A percentile compares a stretch with the other conserved stretches of the same genome.
These are phyloP conservation scores for Coptodon rendalli DNA, from an alignment of 2,113 vertebrate genomes.

Conservation along the genomic window DNA sequence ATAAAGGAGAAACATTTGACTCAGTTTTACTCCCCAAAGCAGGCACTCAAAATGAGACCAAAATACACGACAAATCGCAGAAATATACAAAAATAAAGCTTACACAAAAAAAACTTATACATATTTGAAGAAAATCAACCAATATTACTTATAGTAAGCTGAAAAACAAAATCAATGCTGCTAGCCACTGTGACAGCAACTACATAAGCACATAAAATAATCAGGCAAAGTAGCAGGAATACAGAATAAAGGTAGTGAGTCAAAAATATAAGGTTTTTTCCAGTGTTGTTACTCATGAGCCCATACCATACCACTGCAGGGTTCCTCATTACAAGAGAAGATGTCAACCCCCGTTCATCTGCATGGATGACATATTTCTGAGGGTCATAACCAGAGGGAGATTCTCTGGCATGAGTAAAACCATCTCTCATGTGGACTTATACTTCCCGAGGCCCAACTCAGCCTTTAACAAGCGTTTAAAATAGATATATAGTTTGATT, in stretches of 20 bases:
- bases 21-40: not conserved
- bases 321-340: conserved; percentile 39
- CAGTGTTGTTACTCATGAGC: not conserved
- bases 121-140: not conserved
- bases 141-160: not conserved
- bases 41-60: not conserved
- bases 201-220: not conserved
- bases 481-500: not conserved
- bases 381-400: conserved; percentile 12
- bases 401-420: not conserved
- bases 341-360: conserved; percentile 37
- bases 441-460: not conserved
- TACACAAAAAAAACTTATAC: not conserved
- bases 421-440: not conserved
- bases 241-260: not conserved
- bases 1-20: not conserved
- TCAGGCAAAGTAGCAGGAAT: not conserved
- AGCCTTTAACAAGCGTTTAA: not conserved
- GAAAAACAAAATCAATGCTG: not conserved
- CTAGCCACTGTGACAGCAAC: not conserved
- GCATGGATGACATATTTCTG: conserved; percentile 17
- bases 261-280: not conserved
- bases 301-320: conserved; percentile 10
- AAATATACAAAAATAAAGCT: not conserved
- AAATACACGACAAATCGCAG: not conserved